Evolutionary conservation across 2,113 vertebrate genomes (phyloP).

Genomic region (Anarhynchus alexandrinus): DNA sequence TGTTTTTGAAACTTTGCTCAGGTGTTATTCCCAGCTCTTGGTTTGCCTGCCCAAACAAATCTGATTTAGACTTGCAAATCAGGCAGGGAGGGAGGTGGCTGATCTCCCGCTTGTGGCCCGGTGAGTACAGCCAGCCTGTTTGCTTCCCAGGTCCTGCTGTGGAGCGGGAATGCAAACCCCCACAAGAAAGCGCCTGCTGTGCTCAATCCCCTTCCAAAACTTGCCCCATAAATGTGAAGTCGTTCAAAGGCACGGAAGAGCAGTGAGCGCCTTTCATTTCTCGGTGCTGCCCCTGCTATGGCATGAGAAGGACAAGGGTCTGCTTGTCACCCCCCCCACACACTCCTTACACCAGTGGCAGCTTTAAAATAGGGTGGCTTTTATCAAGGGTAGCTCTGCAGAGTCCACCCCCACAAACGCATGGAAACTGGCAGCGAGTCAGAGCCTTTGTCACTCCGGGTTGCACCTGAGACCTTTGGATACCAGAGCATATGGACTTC

Average conservation of each 20-base stretch:
- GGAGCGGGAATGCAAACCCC: neutral
- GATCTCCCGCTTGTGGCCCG: neutral
- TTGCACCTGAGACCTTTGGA: conserved; percentile 3
- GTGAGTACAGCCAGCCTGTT: neutral
- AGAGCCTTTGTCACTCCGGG: neutral
- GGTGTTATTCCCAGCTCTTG: neutral
- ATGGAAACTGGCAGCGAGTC: neutral
- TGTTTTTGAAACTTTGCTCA: neutral
- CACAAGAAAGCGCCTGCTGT: neutral
- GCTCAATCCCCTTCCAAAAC: neutral
- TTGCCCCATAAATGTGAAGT: neutral
- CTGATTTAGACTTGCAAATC: conserved; percentile 1
- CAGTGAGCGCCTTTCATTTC: neutral
- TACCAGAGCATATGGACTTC: neutral
- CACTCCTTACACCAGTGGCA: neutral
- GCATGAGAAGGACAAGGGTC: neutral
- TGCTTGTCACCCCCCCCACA: neutral
- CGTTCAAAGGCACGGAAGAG: neutral
- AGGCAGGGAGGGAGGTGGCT: neutral
- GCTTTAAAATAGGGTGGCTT: neutral
- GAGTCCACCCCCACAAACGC: neutral
- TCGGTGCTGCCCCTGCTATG: neutral
- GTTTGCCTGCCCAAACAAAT: neutral
- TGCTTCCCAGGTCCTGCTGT: neutral
- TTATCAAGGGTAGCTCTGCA: neutral